Base-by-base conservation (phyloP, 2,113 vertebrate genomes). In the Sprattus sprattus region DNA sequence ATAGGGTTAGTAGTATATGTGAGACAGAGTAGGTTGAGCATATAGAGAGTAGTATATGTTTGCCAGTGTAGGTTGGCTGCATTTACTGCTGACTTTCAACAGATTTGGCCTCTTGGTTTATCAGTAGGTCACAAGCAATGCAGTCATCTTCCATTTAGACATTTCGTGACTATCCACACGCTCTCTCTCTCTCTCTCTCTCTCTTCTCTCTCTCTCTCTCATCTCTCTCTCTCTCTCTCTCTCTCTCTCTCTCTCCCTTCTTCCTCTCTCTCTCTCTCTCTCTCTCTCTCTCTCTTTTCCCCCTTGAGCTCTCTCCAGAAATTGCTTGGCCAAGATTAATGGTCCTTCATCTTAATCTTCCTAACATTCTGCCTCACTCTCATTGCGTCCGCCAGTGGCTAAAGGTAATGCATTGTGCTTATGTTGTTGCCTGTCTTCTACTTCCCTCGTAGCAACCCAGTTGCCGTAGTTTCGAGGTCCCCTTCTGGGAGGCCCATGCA, bases 281-380 rank as follows among this genome's bases (percentile, higher is more conserved):
- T 64, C 57, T 20, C 60, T 22, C 28, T 32, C 67, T 39, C 67
- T 75, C 9, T 78, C 28, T 5, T 3, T 15, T 11, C 71, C 71
- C 71, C 71, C 71, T 78, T 39, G 71, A 78, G 71, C 71, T 39
- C 71, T 78, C 28, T 44, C 28, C 71, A 78, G 71, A 78, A 78
- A 78, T 78, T 78, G 71, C 71, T 78, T 32, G 28, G 71, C 71
- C 28, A 39, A 15, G 71, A 78, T 78, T 78, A 78, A 78, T 39
- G 25, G 32, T 39, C 10, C 28, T 78, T 78, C 71, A 78, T 78
- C 71, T 78, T 78, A 78, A 78, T 78, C 71, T 78, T 39, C 15
- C 71, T 78, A 15, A 78, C 32, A 78, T 39, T 78, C 25, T 32
- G 71, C 32, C 13, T 28, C 28, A 5, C 71, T 44, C 25, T 5